Conservation (phyloP, 2,113 vertebrate species). For the Eurystomus gularis region DNA sequence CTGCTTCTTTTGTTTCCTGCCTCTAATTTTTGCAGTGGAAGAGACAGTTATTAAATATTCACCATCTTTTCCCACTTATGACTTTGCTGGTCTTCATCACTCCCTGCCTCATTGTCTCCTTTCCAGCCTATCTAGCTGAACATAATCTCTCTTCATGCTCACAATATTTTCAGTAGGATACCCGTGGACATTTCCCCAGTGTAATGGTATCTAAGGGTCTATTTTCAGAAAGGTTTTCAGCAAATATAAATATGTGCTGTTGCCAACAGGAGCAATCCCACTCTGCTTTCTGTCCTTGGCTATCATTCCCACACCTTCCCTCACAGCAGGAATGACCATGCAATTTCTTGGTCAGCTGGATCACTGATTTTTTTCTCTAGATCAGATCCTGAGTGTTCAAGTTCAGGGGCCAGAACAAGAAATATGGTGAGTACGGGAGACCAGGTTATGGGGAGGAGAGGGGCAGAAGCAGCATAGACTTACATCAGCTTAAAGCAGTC, state of each 20-base stretch:
- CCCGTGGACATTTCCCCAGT: background rate
- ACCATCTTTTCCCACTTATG: background rate
- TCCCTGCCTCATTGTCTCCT: background rate
- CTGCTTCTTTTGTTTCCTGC: conserved; percentile 29
- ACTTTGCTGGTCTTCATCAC: background rate
- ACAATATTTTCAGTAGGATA: background rate
- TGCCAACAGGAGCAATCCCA: background rate
- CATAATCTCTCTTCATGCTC: background rate
- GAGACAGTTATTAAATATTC: background rate
- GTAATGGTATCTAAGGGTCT: background rate
- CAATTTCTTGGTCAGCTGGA: background rate
- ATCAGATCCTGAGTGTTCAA: background rate
- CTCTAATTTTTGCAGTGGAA: background rate
- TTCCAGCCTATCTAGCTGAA: background rate
- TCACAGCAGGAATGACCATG: background rate
- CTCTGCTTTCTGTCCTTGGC: background rate
- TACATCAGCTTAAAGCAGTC: background rate
- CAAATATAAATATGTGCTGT: background rate
- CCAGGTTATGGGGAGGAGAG: background rate
- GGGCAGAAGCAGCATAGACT: background rate
- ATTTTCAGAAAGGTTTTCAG: background rate
- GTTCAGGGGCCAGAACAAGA: background rate
- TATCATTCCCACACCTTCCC: background rate
- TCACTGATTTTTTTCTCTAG: background rate
- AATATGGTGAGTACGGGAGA: background rate